Evolutionary conservation across 1,140 invertebrate genomes (phyloP), one percentile per base, ranked within the genome.

Genomic region (Psix sp.): DNA sequence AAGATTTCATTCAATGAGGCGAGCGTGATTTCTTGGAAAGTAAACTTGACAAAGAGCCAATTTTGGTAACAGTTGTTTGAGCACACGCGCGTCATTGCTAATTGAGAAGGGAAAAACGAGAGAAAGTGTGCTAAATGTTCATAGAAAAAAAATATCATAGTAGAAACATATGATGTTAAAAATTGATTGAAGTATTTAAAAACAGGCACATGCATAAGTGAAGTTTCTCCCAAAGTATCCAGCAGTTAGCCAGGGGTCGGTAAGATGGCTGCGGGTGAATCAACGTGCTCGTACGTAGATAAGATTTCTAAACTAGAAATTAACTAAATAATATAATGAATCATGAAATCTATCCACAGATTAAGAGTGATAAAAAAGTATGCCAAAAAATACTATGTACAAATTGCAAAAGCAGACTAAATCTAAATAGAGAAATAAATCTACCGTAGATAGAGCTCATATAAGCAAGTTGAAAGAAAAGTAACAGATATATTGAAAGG

Each of bases 401-500:
- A 57, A 48, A 33, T 49, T 40, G 16, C 16, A 35, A 31, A 31
- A 49, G 35, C 45, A 13, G 2, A 54, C 16, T 5, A 35, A 48
- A 24, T 16, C n/a, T 3, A 3, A 29, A 42, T 40, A 51, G 16
- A 70, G 35, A 60, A 5, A 52, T 40, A 45, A 45, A 21, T 36
- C 36, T 49, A 39, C 17, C 36, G 1, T 4, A 42, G 17, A 49
- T 38, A 66, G 38, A 66, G 54, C 46, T 73, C 54, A 48, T 10
- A 26, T 54, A 60, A 66, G 60, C 33, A 24, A 73, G 21, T 65
- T 59, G 9, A 67, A 65, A 60, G 17, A 26, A 71, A 59, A 68
- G 29, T 77, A 77, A 82, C 56, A 51, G 67, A 78, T 35, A 35
- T 13, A 77, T 82, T 82, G 81, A 81, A 82, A 85, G 84, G 81